phyloP scores from a whole-genome alignment of 23 tunicate genomes.

The Trididemnum miniatum region DNA sequence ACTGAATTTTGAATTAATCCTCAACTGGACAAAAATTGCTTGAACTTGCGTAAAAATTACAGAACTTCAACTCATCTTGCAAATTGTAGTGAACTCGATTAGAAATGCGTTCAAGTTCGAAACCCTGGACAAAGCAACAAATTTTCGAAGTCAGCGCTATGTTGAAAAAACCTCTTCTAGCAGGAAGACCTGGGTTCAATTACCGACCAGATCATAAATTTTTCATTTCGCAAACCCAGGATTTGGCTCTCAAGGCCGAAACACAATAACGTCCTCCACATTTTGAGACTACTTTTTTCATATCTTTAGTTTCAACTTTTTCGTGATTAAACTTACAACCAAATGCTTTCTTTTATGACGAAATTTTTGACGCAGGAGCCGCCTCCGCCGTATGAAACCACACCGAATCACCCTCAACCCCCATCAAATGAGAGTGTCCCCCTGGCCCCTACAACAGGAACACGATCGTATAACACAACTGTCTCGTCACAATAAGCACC shows the following conservation, averaged over 20 bases:
- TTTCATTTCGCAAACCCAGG: too few relatives aligned
- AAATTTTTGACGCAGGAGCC: too few relatives aligned
- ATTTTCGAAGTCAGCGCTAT: too few relatives aligned
- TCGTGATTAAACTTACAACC: too few relatives aligned
- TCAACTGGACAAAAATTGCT: not conserved
- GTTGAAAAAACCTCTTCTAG: too few relatives aligned
- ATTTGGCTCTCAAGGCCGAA: too few relatives aligned
- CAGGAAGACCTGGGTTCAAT: too few relatives aligned
- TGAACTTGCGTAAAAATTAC: not conserved
- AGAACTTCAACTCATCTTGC: not conserved
- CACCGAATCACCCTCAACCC: slow-evolving; percentile 16
- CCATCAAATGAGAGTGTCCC: not conserved
- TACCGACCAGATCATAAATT: too few relatives aligned
- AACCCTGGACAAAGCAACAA: not conserved
- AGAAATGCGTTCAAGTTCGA: not conserved
- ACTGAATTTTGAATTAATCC: not conserved
- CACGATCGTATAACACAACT: slow-evolving; percentile 20
- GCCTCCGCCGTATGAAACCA: slow-evolving; percentile 17
- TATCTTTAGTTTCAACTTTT: too few relatives aligned
- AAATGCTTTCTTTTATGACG: too few relatives aligned
- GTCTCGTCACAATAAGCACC: slow-evolving; percentile 1
- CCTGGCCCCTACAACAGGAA: not conserved
- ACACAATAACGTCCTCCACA: too few relatives aligned
- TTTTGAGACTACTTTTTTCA: too few relatives aligned
- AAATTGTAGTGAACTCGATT: not conserved